These are phyloP conservation scores for Triplophysa yarkandensis DNA, from an alignment of 2,797 vertebrate genomes.

Conservation along the genomic window DNA sequence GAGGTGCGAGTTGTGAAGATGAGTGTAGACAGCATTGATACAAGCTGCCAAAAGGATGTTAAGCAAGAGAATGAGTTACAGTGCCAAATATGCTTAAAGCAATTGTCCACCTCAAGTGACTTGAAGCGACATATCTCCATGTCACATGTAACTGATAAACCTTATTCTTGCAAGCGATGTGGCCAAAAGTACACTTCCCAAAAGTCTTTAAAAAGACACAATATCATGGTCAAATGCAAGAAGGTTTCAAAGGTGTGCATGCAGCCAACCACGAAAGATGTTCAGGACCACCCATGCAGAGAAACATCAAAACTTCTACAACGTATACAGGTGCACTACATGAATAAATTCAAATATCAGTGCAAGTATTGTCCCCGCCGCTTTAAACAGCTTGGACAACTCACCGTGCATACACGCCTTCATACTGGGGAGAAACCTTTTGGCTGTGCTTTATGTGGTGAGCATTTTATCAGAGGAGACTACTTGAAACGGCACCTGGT, in stretches of 20 bases:
- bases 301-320: constrained; percentile 62
- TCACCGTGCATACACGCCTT: constrained; percentile 69
- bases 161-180: constrained; percentile 71
- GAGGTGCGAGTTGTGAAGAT: constrained; percentile 76
- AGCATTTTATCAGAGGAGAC: constrained; percentile 76
- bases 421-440: constrained; percentile 80
- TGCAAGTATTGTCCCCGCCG: constrained; percentile 75
- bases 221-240: constrained; percentile 59
- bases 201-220: constrained; percentile 67
- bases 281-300: constrained; percentile 43
- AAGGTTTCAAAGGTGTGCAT: constrained; percentile 27
- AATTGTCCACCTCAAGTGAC: constrained; percentile 63
- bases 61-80: constrained; percentile 51
- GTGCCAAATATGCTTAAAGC: constrained; percentile 69
- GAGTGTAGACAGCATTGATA: constrained; percentile 68
- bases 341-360: constrained; percentile 64
- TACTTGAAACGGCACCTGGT: constrained; percentile 72
- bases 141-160: constrained; percentile 67
- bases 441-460: constrained; percentile 72
- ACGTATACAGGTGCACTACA: constrained; percentile 64
- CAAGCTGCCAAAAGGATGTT: constrained; percentile 64
- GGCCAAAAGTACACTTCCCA: constrained; percentile 63
- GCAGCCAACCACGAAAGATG: constrained; percentile 42
- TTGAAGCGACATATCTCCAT: constrained; percentile 72
- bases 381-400: constrained; percentile 65